Base-by-base conservation (phyloP, 2,888 invertebrate species). In the Steinernema scapterisci region DNA sequence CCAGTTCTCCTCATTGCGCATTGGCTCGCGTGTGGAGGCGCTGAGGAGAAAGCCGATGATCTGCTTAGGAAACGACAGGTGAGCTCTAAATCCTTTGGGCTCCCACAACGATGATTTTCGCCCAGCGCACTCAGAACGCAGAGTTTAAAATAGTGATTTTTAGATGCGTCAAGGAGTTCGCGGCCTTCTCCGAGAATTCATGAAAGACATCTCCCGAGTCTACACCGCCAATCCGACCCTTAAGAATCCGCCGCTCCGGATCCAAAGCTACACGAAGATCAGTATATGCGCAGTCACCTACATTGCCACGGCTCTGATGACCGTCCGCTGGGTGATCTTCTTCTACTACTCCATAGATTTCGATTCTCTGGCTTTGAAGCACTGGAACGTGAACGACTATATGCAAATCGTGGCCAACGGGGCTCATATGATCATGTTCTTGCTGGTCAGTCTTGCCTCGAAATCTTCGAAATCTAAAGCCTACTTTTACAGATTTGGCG, bases 261-360 rank as follows among this genome's bases (percentile, higher is more conserved):
- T 75, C 13, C 52, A 63, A 9, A 21, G 51, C 31, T 73, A 25
- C n/a, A 52, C 78, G 7, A 73, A 46, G 43, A 13, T 51, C 31
- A 70, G 31, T 63, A 78, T 85, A 76, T 72, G 80, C 74, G 21
- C 77, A 31, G 51, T 85, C 52, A 75, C 81, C 11, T 81, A 80
- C 1, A 16, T 82, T 31, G 80, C 84, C 16, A 78, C 77, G 31
- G 48, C 80, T 25, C 71, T 81, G 44, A 77, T 79, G 16, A 72
- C 77, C 31, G 71, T 82, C 31, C 81, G 82, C 70, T 86, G 86
- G 86, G 76, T 87, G 16, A 80, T 83, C 54, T 82, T 80, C 71
- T 86, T 86, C 76, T 86, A 86, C 76, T 86, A 82, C 72, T 80
- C 86, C 27, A 86, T 86, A 19, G 80, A 85, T 63, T 85, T 85